Evolutionary conservation across 1,140 invertebrate genomes (phyloP).

Genomic region (Atta colombica): DNA sequence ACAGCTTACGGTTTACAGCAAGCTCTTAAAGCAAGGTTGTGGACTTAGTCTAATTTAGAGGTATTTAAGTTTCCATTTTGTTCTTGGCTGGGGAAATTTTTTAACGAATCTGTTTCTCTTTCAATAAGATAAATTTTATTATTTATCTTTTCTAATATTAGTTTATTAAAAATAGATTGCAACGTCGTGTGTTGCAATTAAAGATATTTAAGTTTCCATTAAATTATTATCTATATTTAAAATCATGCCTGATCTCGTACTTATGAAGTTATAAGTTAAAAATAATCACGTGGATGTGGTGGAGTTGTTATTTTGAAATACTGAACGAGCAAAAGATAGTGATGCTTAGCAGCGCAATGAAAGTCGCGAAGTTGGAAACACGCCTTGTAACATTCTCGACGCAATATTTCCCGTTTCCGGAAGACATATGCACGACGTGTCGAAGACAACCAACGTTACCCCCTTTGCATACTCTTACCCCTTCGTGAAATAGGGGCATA

Average conservation of each 20-base stretch:
- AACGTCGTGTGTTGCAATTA: background rate
- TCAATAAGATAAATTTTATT: background rate
- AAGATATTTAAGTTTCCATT: background rate
- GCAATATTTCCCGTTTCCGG: slow-evolving; percentile 77
- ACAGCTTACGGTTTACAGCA: too few species aligned
- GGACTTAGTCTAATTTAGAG: too few species aligned
- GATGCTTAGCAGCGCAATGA: slow-evolving; percentile 8
- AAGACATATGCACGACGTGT: slow-evolving; percentile 78
- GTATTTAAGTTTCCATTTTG: too few species aligned
- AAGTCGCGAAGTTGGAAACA: slow-evolving; percentile 45
- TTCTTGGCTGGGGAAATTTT: background rate
- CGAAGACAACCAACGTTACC: slow-evolving; percentile 66
- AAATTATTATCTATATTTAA: slow-evolving; percentile 7
- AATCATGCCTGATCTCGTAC: background rate
- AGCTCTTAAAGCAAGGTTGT: too few species aligned
- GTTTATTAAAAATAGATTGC: background rate
- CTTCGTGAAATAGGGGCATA: slow-evolving; percentile 44
- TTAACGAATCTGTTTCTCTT: background rate
- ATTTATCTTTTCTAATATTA: slow-evolving; percentile 9
- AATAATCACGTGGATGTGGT: background rate
- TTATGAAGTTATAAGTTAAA: background rate
- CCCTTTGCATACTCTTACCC: slow-evolving; percentile 33
- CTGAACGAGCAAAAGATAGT: background rate
- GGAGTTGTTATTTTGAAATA: background rate
- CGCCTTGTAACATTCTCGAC: slow-evolving; percentile 6